phyloP scores from a whole-genome alignment of 2,888 invertebrate genomes.

The Athripsodes cinereus region DNA sequence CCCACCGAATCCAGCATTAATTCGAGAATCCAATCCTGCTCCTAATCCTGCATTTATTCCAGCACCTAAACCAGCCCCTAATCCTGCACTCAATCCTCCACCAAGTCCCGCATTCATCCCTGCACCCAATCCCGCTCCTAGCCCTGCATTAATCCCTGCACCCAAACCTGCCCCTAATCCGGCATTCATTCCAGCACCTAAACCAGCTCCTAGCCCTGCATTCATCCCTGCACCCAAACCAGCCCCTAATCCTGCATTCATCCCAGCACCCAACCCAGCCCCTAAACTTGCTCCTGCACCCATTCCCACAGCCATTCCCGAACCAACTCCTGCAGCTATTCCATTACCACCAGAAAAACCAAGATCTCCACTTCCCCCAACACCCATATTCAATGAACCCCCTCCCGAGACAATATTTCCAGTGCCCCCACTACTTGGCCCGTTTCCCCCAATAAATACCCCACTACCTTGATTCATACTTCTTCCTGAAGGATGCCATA shows the following conservation, averaged over 20 bases:
- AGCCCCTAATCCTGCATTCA: no score
- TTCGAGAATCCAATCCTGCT: background rate
- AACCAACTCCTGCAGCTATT: no score
- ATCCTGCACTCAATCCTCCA: background rate
- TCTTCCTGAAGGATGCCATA: no score
- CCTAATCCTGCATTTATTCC: background rate
- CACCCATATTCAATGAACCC: no score
- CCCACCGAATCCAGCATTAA: background rate
- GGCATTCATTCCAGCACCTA: background rate
- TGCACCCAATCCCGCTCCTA: background rate
- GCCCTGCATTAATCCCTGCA: background rate
- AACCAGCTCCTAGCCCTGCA: background rate
- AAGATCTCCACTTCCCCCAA: no score
- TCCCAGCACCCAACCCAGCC: background rate
- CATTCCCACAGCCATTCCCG: no score
- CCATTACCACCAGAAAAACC: no score
- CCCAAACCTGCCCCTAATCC: background rate
- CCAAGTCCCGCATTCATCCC: background rate
- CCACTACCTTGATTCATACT: no score
- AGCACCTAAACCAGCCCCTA: background rate
- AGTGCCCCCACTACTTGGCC: background rate
- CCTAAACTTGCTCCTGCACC: no score
- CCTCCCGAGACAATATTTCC: no score
- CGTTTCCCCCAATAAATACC: background rate
- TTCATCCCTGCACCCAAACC: background rate